phyloP scores from a whole-genome alignment of 1,140 invertebrate genomes.

The Drosophila neocordata region DNA sequence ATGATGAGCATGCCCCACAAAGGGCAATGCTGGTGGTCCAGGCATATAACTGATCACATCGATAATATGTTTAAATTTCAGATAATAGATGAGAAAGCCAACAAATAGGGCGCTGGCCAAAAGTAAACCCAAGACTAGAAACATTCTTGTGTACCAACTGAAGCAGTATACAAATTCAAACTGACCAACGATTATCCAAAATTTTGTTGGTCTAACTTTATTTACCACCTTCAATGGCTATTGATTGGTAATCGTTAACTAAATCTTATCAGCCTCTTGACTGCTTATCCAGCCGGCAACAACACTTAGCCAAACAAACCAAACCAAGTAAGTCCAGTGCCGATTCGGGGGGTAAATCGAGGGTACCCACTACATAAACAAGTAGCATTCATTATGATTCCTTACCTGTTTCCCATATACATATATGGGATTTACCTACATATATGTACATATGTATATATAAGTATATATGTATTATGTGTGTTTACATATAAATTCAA shows the following conservation, averaged over 20 bases:
- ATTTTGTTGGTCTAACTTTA: neutral
- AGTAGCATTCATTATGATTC: neutral
- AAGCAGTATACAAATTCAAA: constrained; percentile 2
- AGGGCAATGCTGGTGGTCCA: constrained; percentile 55
- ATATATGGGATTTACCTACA: neutral
- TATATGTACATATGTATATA: neutral
- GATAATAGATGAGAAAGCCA: constrained; percentile 59
- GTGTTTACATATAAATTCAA: neutral
- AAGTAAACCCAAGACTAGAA: constrained; percentile 49
- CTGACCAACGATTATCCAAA: constrained; percentile 7
- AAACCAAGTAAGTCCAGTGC: no score
- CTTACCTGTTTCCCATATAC: neutral
- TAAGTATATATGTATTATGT: no score
- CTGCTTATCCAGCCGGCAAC: neutral
- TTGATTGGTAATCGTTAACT: constrained; percentile 1
- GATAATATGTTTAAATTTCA: constrained; percentile 70
- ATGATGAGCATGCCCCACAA: constrained; percentile 72
- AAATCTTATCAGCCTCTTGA: constrained; percentile 16
- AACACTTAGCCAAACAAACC: no score
- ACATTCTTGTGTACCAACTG: constrained; percentile 34
- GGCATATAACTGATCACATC: constrained; percentile 64
- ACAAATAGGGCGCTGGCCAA: constrained; percentile 52
- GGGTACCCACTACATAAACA: no score
- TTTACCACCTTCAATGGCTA: neutral
- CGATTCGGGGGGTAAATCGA: no score